Evolutionary conservation across 2,888 invertebrate genomes (phyloP).

Genomic region (Heliconius ismenius): DNA sequence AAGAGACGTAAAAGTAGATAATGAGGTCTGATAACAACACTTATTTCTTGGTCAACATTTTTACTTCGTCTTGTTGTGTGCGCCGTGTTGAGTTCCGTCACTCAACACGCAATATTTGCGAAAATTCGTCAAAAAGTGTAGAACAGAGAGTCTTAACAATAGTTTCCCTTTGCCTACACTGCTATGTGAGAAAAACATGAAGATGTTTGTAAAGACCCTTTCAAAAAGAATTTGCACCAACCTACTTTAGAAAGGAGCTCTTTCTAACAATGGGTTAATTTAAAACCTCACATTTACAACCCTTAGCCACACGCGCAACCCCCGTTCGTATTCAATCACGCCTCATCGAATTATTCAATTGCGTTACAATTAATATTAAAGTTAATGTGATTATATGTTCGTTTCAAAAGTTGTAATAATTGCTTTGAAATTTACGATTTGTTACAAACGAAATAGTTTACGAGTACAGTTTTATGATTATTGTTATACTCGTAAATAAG

Average conservation of each 20-base stretch:
- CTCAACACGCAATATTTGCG: no score
- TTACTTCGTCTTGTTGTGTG: no score
- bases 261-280: neutral
- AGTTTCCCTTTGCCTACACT: no score
- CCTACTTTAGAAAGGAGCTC: neutral
- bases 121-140: no score
- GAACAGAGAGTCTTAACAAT: no score
- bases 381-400: slow-evolving; percentile 5
- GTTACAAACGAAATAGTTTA: slow-evolving; percentile 19
- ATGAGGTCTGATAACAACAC: neutral
- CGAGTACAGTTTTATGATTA: slow-evolving; percentile 22
- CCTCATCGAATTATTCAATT: slow-evolving; percentile 20
- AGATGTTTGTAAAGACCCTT: no score
- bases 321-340: slow-evolving; percentile 4
- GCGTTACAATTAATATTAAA: slow-evolving; percentile 17
- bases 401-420: slow-evolving; percentile 10
- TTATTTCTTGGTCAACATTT: no score
- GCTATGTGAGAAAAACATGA: no score
- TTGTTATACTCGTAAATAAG: neutral
- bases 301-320: neutral
- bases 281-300: neutral
- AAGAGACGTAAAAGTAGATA: neutral
- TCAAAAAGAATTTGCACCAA: neutral
- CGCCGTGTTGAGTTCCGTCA: no score
- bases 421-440: slow-evolving; percentile 16